phyloP scores from a whole-genome alignment of 2,797 vertebrate genomes.

The Eremophila alpestris region DNA sequence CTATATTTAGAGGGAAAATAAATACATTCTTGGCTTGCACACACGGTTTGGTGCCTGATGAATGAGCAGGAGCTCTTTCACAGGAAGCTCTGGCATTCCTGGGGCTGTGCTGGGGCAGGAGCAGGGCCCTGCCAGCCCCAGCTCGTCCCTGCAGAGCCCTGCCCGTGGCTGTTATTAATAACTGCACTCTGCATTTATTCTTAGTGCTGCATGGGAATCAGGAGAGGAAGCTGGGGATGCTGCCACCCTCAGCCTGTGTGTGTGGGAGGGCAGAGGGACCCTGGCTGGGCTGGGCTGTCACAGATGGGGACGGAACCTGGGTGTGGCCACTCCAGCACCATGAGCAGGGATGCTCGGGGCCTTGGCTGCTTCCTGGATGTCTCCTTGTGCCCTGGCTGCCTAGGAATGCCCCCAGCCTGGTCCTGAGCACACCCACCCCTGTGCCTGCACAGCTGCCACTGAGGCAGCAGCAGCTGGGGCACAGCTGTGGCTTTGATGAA shows the following conservation, averaged over 20 bases:
- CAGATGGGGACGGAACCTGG: neutral
- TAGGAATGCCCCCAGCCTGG: neutral
- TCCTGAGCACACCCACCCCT: neutral
- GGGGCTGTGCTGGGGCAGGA: neutral
- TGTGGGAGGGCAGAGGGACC: neutral
- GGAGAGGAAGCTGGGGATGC: neutral
- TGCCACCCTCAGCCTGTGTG: neutral
- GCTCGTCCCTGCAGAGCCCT: neutral
- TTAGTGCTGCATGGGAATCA: neutral
- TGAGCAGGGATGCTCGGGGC: accelerated
- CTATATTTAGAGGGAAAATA: constrained; percentile 45
- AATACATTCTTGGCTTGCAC: constrained; percentile 16
- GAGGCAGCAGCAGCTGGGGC: neutral
- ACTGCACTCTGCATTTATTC: neutral
- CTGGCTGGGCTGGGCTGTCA: neutral
- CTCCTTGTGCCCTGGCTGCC: neutral
- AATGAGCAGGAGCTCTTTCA: constrained; percentile 37
- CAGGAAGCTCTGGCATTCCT: neutral
- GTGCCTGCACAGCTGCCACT: neutral
- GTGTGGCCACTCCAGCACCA: accelerated
- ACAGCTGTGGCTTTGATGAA: neutral
- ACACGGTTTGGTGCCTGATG: neutral
- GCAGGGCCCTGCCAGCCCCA: neutral
- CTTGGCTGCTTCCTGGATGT: accelerated
- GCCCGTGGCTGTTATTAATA: neutral